Evolutionary conservation across 2,113 vertebrate species (phyloP), one percentile per base, ranked within the genome.

Genomic region (Rhinolophus sinicus): DNA sequence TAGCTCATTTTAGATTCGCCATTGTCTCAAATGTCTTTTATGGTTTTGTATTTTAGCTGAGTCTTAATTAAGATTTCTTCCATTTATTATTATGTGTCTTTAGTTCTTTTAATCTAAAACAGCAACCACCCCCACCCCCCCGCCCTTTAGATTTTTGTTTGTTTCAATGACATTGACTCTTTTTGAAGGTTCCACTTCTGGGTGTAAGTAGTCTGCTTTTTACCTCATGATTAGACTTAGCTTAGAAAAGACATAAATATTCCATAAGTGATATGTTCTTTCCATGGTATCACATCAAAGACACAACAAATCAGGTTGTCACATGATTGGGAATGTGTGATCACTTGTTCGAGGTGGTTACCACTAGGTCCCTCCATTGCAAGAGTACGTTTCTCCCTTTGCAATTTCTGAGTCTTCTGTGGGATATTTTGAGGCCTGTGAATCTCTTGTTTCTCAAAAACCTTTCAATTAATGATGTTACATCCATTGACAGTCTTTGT

Each of bases 31-130:
- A 44, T 47, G 52, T 24, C 40, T 96, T 73, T 93, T 83, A 40
- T 38, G 47, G 65, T 52, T n/a, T 93, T 87, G 87, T 70, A 86
- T 94, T 92, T 95, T 93, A 75, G 50, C 22, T 64, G 22, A 92
- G 12, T 7, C 14, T 84, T 78, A 82, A 33, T 30, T 67, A 87
- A 93, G 15, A 0, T 65, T 70, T 21, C 14, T 40, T 88, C 13
- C 7, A 58, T 52, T 81, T 64, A 18, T 64, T 28, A 4, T 54
- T 78, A 47, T 33, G 1, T 82, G 4, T 82, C 16, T 81, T 76
- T 67, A 67, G 60, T 88, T 93, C 72, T 89, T 80, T 76, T 70
- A 70, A 72, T 90, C 22, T 78, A 65, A 58, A 82, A 76, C 4
- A 62, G 30, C 5, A 76, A 1, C 9, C 6, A 47, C 5, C 12